A percentile compares a stretch with the other conserved stretches of the same genome.
These are phyloP conservation scores for Epinephelus coioides DNA, from an alignment of 2,797 vertebrate genomes.

Conservation along the genomic window DNA sequence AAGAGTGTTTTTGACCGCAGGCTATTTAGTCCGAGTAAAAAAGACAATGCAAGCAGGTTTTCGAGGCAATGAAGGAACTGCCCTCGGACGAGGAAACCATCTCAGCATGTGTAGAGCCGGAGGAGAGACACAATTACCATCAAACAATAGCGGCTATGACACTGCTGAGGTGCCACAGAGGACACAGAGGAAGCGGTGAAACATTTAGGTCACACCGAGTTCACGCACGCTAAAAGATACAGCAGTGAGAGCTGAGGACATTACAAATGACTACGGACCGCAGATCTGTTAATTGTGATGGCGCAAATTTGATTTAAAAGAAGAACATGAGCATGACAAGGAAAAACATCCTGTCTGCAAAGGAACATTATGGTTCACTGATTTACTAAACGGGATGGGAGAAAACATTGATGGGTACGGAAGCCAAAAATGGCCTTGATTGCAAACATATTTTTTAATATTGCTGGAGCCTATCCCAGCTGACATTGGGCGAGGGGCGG, in stretches of 20 bases:
- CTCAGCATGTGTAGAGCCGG: constrained; percentile 67
- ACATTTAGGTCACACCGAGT: constrained; percentile 65
- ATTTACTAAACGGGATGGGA: neutral
- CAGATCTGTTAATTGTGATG: constrained; percentile 4
- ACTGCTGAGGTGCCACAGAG: constrained; percentile 50
- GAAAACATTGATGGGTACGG: neutral
- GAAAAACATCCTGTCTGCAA: constrained; percentile 16
- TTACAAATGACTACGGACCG: neutral
- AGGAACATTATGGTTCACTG: neutral
- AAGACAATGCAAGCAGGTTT: constrained; percentile 78
- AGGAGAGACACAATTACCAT: constrained; percentile 68
- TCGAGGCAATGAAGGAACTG: constrained; percentile 62
- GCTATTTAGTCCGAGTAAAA: constrained; percentile 52
- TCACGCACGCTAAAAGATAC: constrained; percentile 47
- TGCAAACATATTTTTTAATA: too few species aligned
- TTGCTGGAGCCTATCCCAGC: too few species aligned
- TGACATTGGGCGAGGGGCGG: too few species aligned
- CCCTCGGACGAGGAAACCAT: constrained; percentile 74
- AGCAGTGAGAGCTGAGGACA: constrained; percentile 38
- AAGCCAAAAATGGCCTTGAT: too few species aligned
- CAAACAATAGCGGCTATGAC: constrained; percentile 47
- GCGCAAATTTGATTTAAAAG: constrained; percentile 24
- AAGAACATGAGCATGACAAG: constrained; percentile 17
- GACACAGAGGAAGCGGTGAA: constrained; percentile 65
- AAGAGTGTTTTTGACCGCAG: constrained; percentile 41